These are phyloP conservation scores for Chaetodon trifascialis DNA, from an alignment of 2,113 vertebrate genomes.

Conservation along the genomic window DNA sequence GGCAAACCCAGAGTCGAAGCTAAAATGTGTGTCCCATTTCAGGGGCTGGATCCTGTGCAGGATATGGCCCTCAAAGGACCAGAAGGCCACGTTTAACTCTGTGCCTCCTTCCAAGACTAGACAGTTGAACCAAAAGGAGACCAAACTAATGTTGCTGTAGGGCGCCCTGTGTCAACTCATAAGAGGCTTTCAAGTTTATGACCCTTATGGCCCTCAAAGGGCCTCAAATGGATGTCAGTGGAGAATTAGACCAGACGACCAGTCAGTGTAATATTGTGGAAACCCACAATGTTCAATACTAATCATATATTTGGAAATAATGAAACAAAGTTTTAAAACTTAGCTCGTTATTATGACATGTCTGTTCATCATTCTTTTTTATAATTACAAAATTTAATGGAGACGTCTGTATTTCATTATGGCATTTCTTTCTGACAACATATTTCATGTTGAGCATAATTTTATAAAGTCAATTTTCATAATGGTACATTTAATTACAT, in stretches of 20 bases:
- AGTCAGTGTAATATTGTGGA: background rate
- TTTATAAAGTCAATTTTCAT: background rate
- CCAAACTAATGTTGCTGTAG: background rate
- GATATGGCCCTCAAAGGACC: background rate
- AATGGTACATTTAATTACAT: background rate
- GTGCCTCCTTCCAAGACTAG: background rate
- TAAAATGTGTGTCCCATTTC: slow-evolving; percentile 2
- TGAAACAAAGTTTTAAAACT: too few species aligned
- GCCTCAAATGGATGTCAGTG: background rate
- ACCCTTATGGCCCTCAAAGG: slow-evolving; percentile 5
- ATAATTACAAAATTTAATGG: too few species aligned
- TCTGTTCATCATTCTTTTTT: too few species aligned
- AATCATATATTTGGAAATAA: too few species aligned
- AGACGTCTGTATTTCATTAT: background rate
- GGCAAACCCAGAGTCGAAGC: background rate
- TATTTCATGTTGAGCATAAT: background rate
- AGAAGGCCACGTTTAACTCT: background rate
- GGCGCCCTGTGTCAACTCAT: background rate
- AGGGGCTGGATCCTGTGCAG: background rate
- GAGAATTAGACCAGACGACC: background rate
- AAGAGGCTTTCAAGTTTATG: background rate
- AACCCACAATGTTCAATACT: background rate
- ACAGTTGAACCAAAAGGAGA: background rate
- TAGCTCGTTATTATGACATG: too few species aligned
- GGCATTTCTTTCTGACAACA: background rate